A percentile compares a stretch with the other conserved stretches of the same genome.
Evolutionary conservation across 2,888 invertebrate species (phyloP).

Genomic region (Pherbina coryleti): DNA sequence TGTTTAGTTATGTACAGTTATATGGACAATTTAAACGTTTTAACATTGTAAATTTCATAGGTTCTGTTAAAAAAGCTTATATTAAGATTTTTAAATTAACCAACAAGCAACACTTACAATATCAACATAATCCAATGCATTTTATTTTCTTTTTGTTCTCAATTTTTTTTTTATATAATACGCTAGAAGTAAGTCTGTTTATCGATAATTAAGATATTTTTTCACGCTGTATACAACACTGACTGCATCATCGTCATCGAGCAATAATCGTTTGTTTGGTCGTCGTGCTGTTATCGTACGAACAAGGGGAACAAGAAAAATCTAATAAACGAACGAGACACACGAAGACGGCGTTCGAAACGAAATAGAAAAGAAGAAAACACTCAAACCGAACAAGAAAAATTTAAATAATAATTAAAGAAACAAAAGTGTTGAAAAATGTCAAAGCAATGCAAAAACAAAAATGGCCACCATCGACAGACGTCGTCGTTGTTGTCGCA

Average conservation of each 20-base stretch:
- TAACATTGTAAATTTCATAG: no score
- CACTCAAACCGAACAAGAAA: slow-evolving; percentile 7
- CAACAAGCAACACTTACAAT: neutral
- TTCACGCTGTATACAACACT: slow-evolving; percentile 43
- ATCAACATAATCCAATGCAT: neutral
- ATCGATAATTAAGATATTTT: slow-evolving; percentile 42
- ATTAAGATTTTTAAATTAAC: no score
- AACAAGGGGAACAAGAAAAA: slow-evolving; percentile 6
- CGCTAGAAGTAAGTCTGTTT: slow-evolving; percentile 30
- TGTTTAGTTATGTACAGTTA: no score
- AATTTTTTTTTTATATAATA: no score
- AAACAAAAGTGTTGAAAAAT: slow-evolving; percentile 43
- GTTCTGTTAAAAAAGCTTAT: no score
- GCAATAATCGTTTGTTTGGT: neutral
- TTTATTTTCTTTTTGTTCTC: neutral
- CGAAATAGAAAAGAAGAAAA: slow-evolving; percentile 30
- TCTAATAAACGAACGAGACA: slow-evolving; percentile 1
- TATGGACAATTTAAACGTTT: no score
- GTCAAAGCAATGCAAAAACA: slow-evolving; percentile 58
- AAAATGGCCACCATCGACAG: slow-evolving; percentile 57
- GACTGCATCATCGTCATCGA: slow-evolving; percentile 6
- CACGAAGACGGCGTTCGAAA: slow-evolving; percentile 18
- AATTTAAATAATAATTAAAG: slow-evolving; percentile 31
- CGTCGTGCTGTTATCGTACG: neutral
- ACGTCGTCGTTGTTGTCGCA: neutral